phyloP scores from a whole-genome alignment of 2,888 invertebrate genomes.

The Thecocarcelia acutangulata region DNA sequence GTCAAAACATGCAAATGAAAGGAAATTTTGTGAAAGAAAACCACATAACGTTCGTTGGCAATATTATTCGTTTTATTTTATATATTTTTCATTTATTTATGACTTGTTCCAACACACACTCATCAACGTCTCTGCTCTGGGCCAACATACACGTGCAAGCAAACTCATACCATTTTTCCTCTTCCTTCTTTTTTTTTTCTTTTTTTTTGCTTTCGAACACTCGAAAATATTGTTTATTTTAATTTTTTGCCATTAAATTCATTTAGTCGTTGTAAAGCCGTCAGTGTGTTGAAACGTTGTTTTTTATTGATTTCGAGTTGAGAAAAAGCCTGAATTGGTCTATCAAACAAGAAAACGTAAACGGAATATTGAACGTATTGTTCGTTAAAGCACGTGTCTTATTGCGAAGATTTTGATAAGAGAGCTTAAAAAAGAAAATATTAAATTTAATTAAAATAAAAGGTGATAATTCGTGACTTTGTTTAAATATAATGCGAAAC shows the following conservation, averaged over 20 bases:
- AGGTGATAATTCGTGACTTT: too few relatives aligned
- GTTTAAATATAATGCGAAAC: too few relatives aligned
- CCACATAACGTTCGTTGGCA: slow-evolving; percentile 42
- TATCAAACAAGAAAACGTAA: slow-evolving; percentile 16
- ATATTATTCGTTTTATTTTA: slow-evolving; percentile 17
- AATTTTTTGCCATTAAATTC: slow-evolving; percentile 36
- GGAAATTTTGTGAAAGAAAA: slow-evolving; percentile 49
- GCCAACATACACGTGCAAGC: neutral
- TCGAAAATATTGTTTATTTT: slow-evolving; percentile 55
- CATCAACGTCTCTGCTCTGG: neutral
- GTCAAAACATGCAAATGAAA: slow-evolving; percentile 66
- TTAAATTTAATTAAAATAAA: too few relatives aligned
- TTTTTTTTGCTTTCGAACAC: neutral
- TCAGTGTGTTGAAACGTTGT: slow-evolving; percentile 63
- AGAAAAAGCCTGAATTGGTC: slow-evolving; percentile 20
- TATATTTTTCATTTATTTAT: slow-evolving; percentile 43
- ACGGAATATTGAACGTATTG: too few relatives aligned
- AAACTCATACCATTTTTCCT: neutral
- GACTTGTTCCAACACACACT: slow-evolving; percentile 8
- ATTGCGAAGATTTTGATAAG: too few relatives aligned
- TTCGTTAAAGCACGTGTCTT: too few relatives aligned
- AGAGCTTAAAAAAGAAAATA: too few relatives aligned
- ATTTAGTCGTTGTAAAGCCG: slow-evolving; percentile 63
- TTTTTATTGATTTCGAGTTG: slow-evolving; percentile 25
- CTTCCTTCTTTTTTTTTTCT: too few relatives aligned